Evolutionary conservation across 2,113 vertebrate species (phyloP).

Genomic region (Marcusenius ussheri): DNA sequence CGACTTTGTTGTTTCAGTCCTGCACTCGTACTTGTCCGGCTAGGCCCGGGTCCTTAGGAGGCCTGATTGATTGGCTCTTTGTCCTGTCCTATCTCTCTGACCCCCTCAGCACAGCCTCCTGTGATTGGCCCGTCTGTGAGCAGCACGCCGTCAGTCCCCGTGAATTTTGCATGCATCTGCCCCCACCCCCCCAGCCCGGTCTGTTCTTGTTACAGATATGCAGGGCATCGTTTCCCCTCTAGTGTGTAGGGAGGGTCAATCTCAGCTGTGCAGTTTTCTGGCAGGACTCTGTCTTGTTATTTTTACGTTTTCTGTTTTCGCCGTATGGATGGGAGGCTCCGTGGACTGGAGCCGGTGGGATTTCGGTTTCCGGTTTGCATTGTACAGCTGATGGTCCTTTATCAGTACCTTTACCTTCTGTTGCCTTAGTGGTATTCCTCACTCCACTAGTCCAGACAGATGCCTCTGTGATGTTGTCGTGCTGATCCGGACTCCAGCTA

Average conservation of each 20-base stretch:
- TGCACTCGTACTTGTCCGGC: not conserved
- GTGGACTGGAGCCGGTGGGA: not conserved
- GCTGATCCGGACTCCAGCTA: not conserved
- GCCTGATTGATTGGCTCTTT: constrained; percentile 9
- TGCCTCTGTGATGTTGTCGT: not conserved
- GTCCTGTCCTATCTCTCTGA: constrained; percentile 21
- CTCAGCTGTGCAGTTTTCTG: not conserved
- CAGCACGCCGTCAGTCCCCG: not conserved
- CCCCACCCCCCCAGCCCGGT: constrained; percentile 15
- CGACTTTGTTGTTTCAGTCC: constrained; percentile 18
- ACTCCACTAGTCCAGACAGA: not conserved
- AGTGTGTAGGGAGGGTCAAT: not conserved
- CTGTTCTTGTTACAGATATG: not conserved
- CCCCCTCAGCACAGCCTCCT: not conserved
- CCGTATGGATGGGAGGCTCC: not conserved
- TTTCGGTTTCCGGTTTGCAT: not conserved
- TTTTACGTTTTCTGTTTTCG: not conserved
- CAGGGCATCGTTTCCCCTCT: not conserved
- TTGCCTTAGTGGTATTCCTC: not conserved
- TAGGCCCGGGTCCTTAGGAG: not conserved
- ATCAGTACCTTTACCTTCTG: not conserved
- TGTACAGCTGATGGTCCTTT: not conserved
- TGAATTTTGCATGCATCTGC: not conserved
- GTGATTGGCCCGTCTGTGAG: not conserved
- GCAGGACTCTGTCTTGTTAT: not conserved